Conservation (phyloP, 1,140 invertebrate species). For the Drosophila pallidifrons region DNA sequence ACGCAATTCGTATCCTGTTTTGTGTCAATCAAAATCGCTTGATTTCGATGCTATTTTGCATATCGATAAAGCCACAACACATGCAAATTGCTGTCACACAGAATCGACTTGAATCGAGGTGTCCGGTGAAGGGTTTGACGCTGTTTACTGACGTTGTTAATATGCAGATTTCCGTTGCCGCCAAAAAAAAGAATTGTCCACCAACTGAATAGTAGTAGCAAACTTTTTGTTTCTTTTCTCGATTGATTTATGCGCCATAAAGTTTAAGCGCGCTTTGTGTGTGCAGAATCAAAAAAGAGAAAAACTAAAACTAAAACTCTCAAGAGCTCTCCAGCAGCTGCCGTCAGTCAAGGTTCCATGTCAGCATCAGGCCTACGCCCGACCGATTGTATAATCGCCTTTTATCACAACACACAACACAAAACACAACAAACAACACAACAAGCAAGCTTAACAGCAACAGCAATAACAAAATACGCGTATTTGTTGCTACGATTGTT, state of each 20-base stretch:
- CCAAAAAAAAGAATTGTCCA: conserved; percentile 49
- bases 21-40: conserved; percentile 61
- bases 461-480: conserved; percentile 1
- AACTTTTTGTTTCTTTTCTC: conserved; percentile 12
- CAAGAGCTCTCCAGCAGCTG: conserved; percentile 36
- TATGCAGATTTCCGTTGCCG: conserved; percentile 45
- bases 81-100: conserved; percentile 14
- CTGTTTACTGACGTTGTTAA: background rate
- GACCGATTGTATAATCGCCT: conserved; percentile 47
- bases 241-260: conserved; percentile 53
- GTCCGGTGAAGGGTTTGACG: conserved; percentile 49
- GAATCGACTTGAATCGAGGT: conserved; percentile 2
- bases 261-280: conserved; percentile 50
- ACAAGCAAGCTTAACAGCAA: background rate
- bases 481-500: conserved; percentile 15
- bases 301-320: conserved; percentile 31
- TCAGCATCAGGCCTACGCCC: conserved; percentile 40
- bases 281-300: conserved; percentile 21
- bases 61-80: conserved; percentile 18
- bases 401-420: conserved; percentile 24
- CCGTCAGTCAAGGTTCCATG: conserved; percentile 35
- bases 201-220: background rate
- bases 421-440: background rate
- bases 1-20: conserved; percentile 74
- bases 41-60: conserved; percentile 41